Evolutionary conservation across 1,140 invertebrate genomes (phyloP).

Genomic region (Octopus bimaculoides): DNA sequence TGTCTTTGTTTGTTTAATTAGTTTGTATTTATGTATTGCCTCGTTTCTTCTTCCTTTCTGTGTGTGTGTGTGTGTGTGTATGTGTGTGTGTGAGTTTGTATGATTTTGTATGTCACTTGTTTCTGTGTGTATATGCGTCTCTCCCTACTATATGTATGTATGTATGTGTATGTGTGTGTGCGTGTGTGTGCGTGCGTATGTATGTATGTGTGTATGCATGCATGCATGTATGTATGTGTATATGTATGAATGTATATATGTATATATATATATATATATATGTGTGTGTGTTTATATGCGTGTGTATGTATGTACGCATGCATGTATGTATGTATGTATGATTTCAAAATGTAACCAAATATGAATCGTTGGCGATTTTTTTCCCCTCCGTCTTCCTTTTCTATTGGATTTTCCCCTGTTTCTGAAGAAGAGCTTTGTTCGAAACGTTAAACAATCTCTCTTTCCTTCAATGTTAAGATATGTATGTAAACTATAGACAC

Average conservation of each 20-base stretch:
- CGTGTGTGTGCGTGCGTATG: constrained; percentile 21
- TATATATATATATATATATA: not conserved
- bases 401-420: not conserved
- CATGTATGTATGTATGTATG: not conserved
- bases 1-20: no score
- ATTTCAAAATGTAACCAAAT: not conserved
- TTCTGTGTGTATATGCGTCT: no score
- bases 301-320: not conserved
- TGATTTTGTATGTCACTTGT: no score
- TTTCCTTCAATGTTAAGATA: not conserved
- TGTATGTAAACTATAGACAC: no score
- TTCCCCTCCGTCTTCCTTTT: not conserved
- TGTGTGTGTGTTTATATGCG: not conserved
- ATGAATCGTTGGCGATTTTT: constrained; percentile 12
- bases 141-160: no score
- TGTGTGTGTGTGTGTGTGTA: no score
- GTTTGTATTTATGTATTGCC: no score
- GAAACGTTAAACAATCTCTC: not conserved
- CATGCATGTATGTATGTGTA: not conserved
- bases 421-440: not conserved
- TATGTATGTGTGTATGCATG: constrained; percentile 19
- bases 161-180: not conserved
- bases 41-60: no score
- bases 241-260: not conserved
- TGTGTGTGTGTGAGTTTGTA: no score